Base-by-base conservation (phyloP, 2,888 invertebrate species). In the Apotomis turbidana region DNA sequence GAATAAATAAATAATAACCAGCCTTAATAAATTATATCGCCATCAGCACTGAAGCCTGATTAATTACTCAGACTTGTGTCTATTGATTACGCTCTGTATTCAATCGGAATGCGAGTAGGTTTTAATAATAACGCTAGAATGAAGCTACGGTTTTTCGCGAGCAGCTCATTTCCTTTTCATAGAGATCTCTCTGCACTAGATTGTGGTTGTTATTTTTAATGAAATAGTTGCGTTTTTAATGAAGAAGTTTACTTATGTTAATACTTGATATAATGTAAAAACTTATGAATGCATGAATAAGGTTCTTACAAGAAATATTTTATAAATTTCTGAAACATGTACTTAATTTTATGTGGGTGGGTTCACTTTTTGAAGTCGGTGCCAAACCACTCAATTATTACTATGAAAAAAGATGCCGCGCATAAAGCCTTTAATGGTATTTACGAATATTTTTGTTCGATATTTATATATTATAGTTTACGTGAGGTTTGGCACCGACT, bases 21-120 rank as follows among this genome's bases (percentile, higher is more conserved):
- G 36, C 38, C 44, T 64, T 68, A 69, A 51, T 55, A 13, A 46
- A 27, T 46, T 3, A 51, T 41, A 13, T 9, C 41, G 38, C 38
- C 64, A 9, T 59, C 27, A 51, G 8, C 41, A n/a, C 44, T 57
- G 46, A 67, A 58, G 49, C 15, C 57, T 51, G 13, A 59, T 59
- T 70, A 64, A 70, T 70, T 59, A 63, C 69, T 49, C 38, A 63
- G 38, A 27, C 36, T 46, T 6, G 58, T 15, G 57, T 49, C n/a
- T 38, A 59, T 60, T 66, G 15, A 71, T 66, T 54, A 66, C 46
- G 54, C 9, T 59, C 15, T 15, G 46, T 52, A 49, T 70, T 60
- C 54, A 66, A 10, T 44, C 36, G 1, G 44, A 57, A 58, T 63
- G 44, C 46, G 49, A 46, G 59, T 54, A 44, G 70, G 52, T 64